Evolutionary conservation across 1,140 invertebrate species (phyloP).

Genomic region (Laupala kohalensis): DNA sequence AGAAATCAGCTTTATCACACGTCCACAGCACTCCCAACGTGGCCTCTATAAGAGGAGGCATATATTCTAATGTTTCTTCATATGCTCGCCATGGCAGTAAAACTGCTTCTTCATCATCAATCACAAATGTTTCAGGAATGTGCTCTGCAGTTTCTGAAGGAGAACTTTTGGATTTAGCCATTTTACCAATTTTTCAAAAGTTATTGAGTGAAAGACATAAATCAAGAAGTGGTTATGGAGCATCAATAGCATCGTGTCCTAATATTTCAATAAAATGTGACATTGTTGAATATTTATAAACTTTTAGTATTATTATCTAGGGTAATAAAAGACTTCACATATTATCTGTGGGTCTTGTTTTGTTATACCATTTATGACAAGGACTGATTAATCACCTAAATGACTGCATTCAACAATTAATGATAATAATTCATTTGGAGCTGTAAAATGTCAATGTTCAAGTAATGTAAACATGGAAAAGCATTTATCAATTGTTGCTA

Average conservation of each 20-base stretch:
- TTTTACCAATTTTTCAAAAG: slow-evolving; percentile 82
- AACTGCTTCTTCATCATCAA: slow-evolving; percentile 17
- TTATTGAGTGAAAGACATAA: slow-evolving; percentile 68
- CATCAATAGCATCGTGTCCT: slow-evolving; percentile 76
- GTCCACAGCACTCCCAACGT: slow-evolving; percentile 47
- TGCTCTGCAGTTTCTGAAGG: slow-evolving; percentile 70
- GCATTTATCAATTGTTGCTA: not conserved
- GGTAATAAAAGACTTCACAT: not conserved
- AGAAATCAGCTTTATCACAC: slow-evolving; percentile 34
- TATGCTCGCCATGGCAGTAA: slow-evolving; percentile 13
- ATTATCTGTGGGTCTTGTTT: not conserved
- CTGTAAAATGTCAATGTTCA: not conserved
- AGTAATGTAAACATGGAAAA: not conserved
- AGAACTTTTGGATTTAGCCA: slow-evolving; percentile 65
- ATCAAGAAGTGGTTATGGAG: slow-evolving; percentile 41
- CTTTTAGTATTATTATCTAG: not conserved
- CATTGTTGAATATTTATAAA: slow-evolving; percentile 82
- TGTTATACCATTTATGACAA: not conserved
- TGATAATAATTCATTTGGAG: not conserved
- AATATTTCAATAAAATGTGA: slow-evolving; percentile 92
- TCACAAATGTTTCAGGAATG: slow-evolving; percentile 35
- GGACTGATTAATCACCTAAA: not conserved
- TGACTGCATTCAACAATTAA: not conserved
- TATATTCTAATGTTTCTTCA: slow-evolving; percentile 20
- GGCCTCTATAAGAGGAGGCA: slow-evolving; percentile 29